Percentiles rank a stretch among this genome's conserved stretches.
phyloP scores from a whole-genome alignment of 2,888 invertebrate genomes.

The Pilophorus perplexus region DNA sequence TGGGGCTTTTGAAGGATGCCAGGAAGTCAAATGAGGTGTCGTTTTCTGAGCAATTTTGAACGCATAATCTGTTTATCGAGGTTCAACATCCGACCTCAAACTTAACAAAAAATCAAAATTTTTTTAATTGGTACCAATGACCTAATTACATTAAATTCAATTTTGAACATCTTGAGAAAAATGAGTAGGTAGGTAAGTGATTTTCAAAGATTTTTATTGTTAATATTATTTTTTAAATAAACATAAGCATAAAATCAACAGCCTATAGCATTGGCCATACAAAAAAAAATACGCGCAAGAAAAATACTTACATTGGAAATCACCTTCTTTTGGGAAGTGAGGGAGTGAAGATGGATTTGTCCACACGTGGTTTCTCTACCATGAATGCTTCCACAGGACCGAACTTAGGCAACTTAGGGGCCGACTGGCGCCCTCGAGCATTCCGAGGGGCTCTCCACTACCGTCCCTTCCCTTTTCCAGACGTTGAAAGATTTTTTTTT shows the following conservation, averaged over 20 bases:
- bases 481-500: no score
- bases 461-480: background rate
- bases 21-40: no score
- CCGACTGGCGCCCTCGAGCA: background rate
- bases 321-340: slow-evolving; percentile 3
- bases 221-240: background rate
- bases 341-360: slow-evolving; percentile 2
- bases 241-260: background rate
- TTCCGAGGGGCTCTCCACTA: background rate
- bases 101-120: no score
- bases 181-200: background rate
- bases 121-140: no score
- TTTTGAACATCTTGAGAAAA: no score
- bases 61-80: no score
- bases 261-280: background rate
- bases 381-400: background rate
- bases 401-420: background rate
- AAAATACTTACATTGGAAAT: background rate
- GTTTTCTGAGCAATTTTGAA: no score
- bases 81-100: no score
- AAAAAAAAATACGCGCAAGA: background rate
- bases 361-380: background rate
- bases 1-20: no score
- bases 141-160: no score
- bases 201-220: slow-evolving; percentile 4